Evolutionary conservation across 2,797 vertebrate species (phyloP), one percentile per base, ranked within the genome.

Genomic region (Myotis myotis): DNA sequence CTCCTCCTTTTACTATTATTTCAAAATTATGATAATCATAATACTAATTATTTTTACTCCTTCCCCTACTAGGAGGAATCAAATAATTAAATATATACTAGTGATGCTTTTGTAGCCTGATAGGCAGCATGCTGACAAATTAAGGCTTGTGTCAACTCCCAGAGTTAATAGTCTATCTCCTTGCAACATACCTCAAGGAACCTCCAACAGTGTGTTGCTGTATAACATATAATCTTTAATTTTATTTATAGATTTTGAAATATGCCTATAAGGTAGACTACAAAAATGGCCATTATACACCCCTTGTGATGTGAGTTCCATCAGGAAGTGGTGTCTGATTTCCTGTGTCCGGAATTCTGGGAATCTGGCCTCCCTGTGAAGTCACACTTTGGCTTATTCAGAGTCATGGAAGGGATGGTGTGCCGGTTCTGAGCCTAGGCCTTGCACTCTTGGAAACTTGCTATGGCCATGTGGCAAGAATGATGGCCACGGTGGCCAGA

Each of bases 1-100:
- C 33, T 3, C 41, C 33, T 93, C 47, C 28, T 92, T 94, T 89
- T 33, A 41, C 22, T 91, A 25, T 84, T 81, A 92, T 55, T 95
- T 79, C 49, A 86, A 91, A 86, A 49, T 89, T 79, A 38, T 76
- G 33, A 22, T 20, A 20, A 47, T 80, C 23, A 36, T 83, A 79
- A 91, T 79, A 91, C 51, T 88, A 49, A 81, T 91, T 84, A 60
- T 87, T 87, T 87, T 70, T 93, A 87, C 53, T 87, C 16, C 17
- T n/a, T 60, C 8, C 17, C 33, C 44, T 49, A 92, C 53, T 66
- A 47, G 72, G 60, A 89, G 7, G 33, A 91, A 30, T 75, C 28
- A 80, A 83, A 80, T 75, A 87, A 71, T 41, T 83, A n/a, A 86
- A 83, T 79, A 28, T 8, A 36, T 91, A 33, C 51, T 94, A 5